Evolutionary conservation across 2,888 invertebrate genomes (phyloP).

Genomic region (Tetramorium bicarinatum): DNA sequence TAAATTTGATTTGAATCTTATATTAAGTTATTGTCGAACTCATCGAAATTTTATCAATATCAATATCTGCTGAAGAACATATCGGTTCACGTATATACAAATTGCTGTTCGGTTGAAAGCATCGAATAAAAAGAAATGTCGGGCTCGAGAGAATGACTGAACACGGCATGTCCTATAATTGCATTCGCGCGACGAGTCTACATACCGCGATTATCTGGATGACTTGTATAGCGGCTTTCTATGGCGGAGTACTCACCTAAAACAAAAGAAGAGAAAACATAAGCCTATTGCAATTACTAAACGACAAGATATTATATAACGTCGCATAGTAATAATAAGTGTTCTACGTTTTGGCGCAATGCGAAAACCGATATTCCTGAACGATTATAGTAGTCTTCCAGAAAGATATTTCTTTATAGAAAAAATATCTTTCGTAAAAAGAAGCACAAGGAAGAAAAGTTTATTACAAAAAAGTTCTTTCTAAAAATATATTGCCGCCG

Average conservation of each 20-base stretch:
- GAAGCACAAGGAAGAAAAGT: not conserved
- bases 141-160: not conserved
- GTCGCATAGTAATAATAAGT: not conserved
- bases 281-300: constrained; percentile 24
- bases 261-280: constrained; percentile 71
- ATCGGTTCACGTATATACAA: constrained; percentile 1
- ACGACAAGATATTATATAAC: not conserved
- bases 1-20: not conserved
- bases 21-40: constrained; percentile 1
- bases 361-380: constrained; percentile 54
- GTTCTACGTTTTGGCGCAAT: constrained; percentile 57
- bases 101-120: not conserved
- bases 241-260: constrained; percentile 78
- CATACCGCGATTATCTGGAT: constrained; percentile 62
- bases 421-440: not conserved
- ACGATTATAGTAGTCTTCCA: not conserved
- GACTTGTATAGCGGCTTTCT: constrained; percentile 42
- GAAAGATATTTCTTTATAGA: not conserved
- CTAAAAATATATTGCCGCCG: constrained; percentile 7
- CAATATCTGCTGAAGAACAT: not conserved
- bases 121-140: not conserved
- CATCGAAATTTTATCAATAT: constrained; percentile 4
- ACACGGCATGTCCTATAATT: not conserved
- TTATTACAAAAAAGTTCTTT: not conserved
- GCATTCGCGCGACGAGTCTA: constrained; percentile 38